Evolutionary conservation across 2,888 invertebrate genomes (phyloP), one percentile per base, ranked within the genome.

Genomic region (Agrochola lychnidis): DNA sequence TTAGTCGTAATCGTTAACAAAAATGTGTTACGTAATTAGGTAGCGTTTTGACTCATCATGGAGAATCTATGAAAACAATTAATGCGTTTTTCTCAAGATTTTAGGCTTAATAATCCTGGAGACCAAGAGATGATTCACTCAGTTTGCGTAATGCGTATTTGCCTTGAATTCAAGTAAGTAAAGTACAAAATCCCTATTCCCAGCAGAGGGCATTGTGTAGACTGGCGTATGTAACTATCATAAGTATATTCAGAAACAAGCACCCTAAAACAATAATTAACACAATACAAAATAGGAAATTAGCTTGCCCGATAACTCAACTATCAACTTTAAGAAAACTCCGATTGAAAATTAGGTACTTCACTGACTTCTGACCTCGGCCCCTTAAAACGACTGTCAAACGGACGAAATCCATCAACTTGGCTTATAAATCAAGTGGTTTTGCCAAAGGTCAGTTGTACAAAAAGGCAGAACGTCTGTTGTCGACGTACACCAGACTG

Each of bases 361-460:
- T 68, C 36, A 36, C 12, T 25, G 68, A 14, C 51, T 67, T 64
- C 12, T 79, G 76, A 83, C 81, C 73, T 84, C 57, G 57, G 10
- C 56, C 48, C 36, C 22, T 61, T 71, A 77, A 74, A 84, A 56
- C 59, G 69, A 16, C 53, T 67, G 66, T 75, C 72, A 76, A 70
- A 40, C 36, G 4, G 45, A 40, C 56, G 25, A 48, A 74, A 63
- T 59, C 53, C 84, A 74, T 81, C 63, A 73, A 70, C 56, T 81
- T 45, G 57, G 63, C 62, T 48, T 76, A 67, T 80, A 80, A 83
- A 85, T 85, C 67, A 78, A 73, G 56, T 73, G 51, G 62, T 70
- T 84, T 71, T 72, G 64, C 75, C 73, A 78, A 86, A 86, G 87
- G 84, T 79, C 80, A 76, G 68, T 74, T 74, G 75, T 71, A 77